These are phyloP conservation scores for Euglossa dilemma DNA, from an alignment of 1,140 invertebrate species.

Conservation along the genomic window DNA sequence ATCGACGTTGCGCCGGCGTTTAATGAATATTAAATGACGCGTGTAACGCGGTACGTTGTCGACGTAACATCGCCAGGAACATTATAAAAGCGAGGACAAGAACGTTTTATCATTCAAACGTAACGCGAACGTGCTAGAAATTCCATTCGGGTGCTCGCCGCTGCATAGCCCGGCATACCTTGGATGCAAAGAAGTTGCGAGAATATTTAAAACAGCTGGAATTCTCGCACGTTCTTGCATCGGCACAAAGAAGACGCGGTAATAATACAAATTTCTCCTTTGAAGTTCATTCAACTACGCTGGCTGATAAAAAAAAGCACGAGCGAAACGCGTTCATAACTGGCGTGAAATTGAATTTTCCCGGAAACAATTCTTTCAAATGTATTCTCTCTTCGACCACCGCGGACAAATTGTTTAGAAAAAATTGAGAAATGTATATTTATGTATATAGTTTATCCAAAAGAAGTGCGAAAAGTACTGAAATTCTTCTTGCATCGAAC, in stretches of 20 bases:
- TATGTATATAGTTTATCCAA: no score
- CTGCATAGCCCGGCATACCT: neutral
- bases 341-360: neutral
- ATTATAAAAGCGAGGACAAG: neutral
- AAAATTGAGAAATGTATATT: no score
- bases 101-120: slow-evolving; percentile 29
- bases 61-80: neutral
- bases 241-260: neutral
- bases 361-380: neutral
- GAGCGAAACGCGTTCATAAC: neutral
- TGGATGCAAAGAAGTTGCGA: slow-evolving; percentile 12
- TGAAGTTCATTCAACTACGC: neutral
- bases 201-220: slow-evolving; percentile 28
- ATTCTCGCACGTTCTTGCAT: neutral
- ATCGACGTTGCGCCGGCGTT: neutral
- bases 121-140: slow-evolving; percentile 16
- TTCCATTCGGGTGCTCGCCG: neutral
- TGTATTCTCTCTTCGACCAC: neutral
- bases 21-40: slow-evolving; percentile 23
- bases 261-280: slow-evolving; percentile 18
- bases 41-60: neutral
- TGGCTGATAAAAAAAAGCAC: neutral
- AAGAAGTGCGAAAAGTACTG: no score
- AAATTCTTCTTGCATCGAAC: no score
- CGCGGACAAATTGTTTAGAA: neutral